Base-by-base conservation (phyloP, 1,140 invertebrate genomes). In the Leptopilina boulardi region DNA sequence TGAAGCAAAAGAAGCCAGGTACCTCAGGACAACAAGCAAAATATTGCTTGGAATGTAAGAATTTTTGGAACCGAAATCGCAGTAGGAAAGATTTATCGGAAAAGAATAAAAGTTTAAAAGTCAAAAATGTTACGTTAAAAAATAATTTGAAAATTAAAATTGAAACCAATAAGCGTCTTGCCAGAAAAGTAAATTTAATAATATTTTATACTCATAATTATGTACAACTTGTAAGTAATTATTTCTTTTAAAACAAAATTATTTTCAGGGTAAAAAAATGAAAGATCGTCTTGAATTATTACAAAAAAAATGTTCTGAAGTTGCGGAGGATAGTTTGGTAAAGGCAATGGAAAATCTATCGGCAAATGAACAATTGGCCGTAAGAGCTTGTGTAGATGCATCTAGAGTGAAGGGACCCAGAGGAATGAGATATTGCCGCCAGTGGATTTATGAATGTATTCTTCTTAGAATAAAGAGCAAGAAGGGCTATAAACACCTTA, bases 361-460 rank as follows among this genome's bases (percentile, higher is more conserved):
- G 3, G 4, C 5, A 21, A 18, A 56, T 4, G 15, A 56, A 56
- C n/a, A 56, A 56, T 21, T 56, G 19, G 51, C 51, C 4, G 51
- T 56, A 18, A 18, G 18, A 56, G 51, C 51, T 5, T 56, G 18
- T 10, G 8, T 56, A 9, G 3, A 56, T 19, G 51, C 51, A 19
- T 56, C 18, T 5, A 18, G 18, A 56, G n/a, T 56, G 0, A 56
- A 56, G 18, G n/a, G 3, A 9, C 18, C n/a, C 51, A 56, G 51
- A 21, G 51, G 15, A 21, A 10, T 21, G n/a, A 19, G 75, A 6
- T 80, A 77, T 72, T 34, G 30, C 13, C 10, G 21, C 19, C 23
- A 80, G 1, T 80, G 75, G 75, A 56, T 77, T 3, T 80, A 80
- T 51, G 73, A 80, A 47, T 80, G 76, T 23, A 70, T 75, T 6